A percentile compares a stretch with the other conserved stretches of the same genome.
These are phyloP conservation scores for human DNA, from an alignment of 2,113 vertebrate species.

Conservation along the genomic window DNA sequence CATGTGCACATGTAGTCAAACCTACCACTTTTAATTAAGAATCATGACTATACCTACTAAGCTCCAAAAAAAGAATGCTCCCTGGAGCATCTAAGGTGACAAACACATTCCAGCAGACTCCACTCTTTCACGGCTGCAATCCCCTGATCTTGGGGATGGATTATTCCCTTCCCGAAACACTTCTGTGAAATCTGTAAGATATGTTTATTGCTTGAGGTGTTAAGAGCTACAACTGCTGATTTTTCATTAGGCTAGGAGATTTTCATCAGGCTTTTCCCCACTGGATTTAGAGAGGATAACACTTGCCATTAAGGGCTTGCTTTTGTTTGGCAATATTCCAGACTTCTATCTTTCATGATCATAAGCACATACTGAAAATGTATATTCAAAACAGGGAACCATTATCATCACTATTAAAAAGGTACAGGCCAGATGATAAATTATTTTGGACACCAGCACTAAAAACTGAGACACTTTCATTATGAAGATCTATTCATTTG, in stretches of 20 bases:
- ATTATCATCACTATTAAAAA: background rate
- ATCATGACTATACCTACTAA: background rate
- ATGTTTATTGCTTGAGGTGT: background rate
- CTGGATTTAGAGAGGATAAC: background rate
- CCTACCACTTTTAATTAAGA: background rate
- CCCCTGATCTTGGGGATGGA: background rate
- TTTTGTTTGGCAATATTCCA: slow-evolving; percentile 35
- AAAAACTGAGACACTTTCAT: background rate
- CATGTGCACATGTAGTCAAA: background rate
- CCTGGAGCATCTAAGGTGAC: background rate
- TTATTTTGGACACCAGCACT: background rate
- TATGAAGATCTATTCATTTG: background rate
- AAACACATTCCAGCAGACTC: background rate
- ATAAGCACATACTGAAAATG: background rate
- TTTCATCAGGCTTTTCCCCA: background rate
- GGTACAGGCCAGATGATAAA: background rate
- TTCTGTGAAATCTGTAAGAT: background rate
- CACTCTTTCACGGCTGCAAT: background rate
- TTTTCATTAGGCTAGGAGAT: background rate
- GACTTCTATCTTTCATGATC: background rate
- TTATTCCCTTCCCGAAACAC: background rate
- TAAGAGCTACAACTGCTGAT: background rate
- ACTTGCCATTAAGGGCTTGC: background rate
- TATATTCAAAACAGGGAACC: background rate
- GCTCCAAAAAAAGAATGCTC: background rate